Evolutionary conservation across 2,113 vertebrate species (phyloP), one percentile per base, ranked within the genome.

Genomic region (Prunella himalayana): DNA sequence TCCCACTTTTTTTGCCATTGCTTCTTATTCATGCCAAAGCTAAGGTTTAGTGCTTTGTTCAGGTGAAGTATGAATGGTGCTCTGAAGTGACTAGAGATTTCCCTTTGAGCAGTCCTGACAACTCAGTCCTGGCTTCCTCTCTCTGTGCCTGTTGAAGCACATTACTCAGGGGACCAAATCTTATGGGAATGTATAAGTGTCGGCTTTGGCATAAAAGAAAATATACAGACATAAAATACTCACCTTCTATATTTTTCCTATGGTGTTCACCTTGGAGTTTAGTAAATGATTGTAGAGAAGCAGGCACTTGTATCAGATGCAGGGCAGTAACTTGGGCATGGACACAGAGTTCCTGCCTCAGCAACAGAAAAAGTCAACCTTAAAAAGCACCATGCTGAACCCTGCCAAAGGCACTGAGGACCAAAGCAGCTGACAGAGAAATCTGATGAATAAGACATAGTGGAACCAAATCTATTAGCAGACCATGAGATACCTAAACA

Each of bases 201-300:
- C 63, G 35, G 8, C 28, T 84, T 70, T 80, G 54, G 23, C 42
- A 77, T 41, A 72, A 44, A 70, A 25, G 13, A 59, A 2, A 37
- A 8, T 20, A 56, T n/a, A 28, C 19, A 61, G 47, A 47, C 3
- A 30, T 17, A 44, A 87, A 82, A 54, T 28, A 51, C 7, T 51
- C 2, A n/a, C 35, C 9, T 44, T 78, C 8, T 65, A 9, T 16
- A 23, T 56, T 85, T 75, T 30, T 47, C 16, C n/a, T 0, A 0
- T 61, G 28, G 15, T 31, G 8, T 76, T 85, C 20, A 71, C 31
- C 24, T n/a, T 6, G 2, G 15, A 68, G 19, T 11, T 72, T 39
- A 63, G 60, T 75, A 82, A 84, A 75, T 1, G 0, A 11, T 14
- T 75, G 35, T 25, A 30, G 31, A 68, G 59, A 51, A 82, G 7